Evolutionary conservation across 2,113 vertebrate genomes (phyloP).

Genomic region (Tringa solitaria): DNA sequence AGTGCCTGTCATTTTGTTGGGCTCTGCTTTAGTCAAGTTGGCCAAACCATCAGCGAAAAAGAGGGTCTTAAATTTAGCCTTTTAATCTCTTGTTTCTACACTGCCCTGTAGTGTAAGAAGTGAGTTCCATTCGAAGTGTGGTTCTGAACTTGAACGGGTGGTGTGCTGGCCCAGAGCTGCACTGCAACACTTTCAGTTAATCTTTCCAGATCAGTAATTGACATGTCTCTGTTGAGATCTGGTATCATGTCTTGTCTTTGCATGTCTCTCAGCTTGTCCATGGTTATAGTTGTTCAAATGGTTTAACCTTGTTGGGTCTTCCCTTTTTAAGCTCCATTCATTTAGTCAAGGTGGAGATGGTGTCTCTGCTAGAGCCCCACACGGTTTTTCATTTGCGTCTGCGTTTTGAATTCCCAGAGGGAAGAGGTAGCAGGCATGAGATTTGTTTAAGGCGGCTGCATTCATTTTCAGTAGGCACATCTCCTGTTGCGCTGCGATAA

Average conservation of each 20-base stretch:
- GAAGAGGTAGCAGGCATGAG: neutral
- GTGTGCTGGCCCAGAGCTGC: constrained; percentile 50
- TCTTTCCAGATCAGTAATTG: constrained; percentile 64
- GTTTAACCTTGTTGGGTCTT: constrained; percentile 56
- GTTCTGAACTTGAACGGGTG: constrained; percentile 52
- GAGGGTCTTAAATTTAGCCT: constrained; percentile 20
- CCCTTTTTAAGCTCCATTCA: constrained; percentile 36
- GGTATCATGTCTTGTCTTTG: constrained; percentile 56
- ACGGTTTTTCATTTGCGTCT: neutral
- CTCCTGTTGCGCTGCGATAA: neutral
- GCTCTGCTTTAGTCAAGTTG: neutral
- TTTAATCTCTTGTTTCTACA: constrained; percentile 20
- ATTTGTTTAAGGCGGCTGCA: neutral
- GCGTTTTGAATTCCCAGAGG: neutral
- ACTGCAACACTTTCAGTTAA: constrained; percentile 56
- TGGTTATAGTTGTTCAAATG: constrained; percentile 57
- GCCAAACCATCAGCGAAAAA: neutral
- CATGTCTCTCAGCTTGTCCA: constrained; percentile 44
- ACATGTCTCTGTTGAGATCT: constrained; percentile 56
- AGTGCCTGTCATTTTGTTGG: neutral
- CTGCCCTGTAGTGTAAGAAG: constrained; percentile 8
- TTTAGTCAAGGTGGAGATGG: constrained; percentile 11
- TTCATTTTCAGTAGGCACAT: neutral
- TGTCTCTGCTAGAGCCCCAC: neutral
- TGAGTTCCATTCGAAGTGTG: constrained; percentile 26